Percentiles rank a stretch among this genome's conserved stretches.
Conservation (phyloP, 2,888 invertebrate genomes). For the Timema podura region DNA sequence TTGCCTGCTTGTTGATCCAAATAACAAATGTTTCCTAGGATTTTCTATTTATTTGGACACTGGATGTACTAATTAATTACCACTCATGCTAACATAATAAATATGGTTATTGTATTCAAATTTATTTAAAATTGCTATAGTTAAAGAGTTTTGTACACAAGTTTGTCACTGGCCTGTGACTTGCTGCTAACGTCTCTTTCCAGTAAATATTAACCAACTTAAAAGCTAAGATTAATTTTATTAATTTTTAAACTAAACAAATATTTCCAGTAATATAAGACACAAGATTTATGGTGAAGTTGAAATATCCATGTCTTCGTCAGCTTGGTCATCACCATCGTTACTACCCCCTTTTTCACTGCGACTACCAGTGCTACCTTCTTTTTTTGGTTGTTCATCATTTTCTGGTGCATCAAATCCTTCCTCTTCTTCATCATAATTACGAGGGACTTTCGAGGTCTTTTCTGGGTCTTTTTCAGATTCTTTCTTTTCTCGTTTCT, state of each 20-base stretch:
- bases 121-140: no score
- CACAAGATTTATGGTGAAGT: conserved; percentile 60
- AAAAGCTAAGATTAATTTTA: neutral
- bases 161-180: no score
- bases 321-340: conserved; percentile 21
- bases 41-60: no score
- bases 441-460: conserved; percentile 44
- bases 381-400: conserved; percentile 20
- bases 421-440: conserved; percentile 53
- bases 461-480: conserved; percentile 28
- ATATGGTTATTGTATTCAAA: no score
- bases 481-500: conserved; percentile 31
- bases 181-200: no score
- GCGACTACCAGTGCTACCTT: conserved; percentile 21
- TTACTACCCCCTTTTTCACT: conserved; percentile 24
- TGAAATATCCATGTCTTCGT: conserved; percentile 67
- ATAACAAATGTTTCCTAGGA: no score
- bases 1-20: no score
- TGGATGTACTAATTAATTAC: no score
- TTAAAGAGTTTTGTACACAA: no score
- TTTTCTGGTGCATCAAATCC: conserved; percentile 42
- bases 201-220: neutral
- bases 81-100: no score
- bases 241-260: no score
- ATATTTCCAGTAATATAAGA: neutral